These are phyloP conservation scores for Eulemur albifrons DNA, from an alignment of 2,797 vertebrate genomes.

Conservation along the genomic window DNA sequence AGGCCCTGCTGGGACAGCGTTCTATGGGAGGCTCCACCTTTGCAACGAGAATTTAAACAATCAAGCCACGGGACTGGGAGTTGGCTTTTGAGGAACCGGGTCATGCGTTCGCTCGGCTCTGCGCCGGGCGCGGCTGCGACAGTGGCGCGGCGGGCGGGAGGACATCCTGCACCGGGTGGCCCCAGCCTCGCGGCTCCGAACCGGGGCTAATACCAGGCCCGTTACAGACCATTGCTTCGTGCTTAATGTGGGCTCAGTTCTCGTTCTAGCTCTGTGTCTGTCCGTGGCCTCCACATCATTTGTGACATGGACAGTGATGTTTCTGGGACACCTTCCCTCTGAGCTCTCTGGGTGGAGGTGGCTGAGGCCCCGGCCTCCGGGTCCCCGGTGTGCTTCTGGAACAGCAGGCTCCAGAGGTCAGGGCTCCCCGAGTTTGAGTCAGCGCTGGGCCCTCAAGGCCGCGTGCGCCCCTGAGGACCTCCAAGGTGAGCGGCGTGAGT, in stretches of 20 bases:
- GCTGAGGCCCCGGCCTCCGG: background rate
- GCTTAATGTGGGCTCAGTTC: background rate
- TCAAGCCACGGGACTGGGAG: background rate
- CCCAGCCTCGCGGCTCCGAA: background rate
- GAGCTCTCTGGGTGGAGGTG: background rate
- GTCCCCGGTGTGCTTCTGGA: background rate
- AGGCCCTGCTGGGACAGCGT: background rate
- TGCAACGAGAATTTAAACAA: background rate
- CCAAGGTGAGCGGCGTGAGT: background rate
- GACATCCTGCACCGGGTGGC: background rate
- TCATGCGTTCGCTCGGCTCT: fast-evolving
- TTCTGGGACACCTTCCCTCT: background rate
- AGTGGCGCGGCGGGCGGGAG: fast-evolving
- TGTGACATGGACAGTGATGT: background rate
- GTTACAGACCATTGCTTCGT: background rate
- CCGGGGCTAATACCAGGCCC: no score
- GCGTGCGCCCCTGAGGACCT: background rate
- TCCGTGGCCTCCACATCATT: background rate
- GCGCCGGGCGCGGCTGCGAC: background rate
- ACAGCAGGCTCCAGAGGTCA: background rate
- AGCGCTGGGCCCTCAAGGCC: fast-evolving
- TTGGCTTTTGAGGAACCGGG: background rate
- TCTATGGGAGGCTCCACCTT: background rate
- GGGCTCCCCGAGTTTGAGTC: background rate
- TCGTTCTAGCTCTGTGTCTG: background rate